Conservation (phyloP, 2,797 vertebrate species). For the Sebastes taczanowskii region DNA sequence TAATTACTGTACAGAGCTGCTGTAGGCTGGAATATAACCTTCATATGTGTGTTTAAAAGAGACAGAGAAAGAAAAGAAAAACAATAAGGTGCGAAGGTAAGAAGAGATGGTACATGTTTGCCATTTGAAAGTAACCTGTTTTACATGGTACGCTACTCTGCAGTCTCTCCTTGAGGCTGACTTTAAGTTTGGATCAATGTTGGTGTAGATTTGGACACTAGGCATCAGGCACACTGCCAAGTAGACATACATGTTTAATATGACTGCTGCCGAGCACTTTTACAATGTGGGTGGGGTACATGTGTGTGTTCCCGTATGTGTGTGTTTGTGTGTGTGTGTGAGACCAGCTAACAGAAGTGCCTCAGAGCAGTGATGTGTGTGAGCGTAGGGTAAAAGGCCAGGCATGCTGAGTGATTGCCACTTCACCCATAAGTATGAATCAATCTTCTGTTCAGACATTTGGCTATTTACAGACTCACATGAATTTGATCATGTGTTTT, state of each 20-base stretch:
- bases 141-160: background rate
- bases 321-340: background rate
- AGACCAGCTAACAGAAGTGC: constrained; percentile 55
- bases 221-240: constrained; percentile 21
- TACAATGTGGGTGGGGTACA: constrained; percentile 50
- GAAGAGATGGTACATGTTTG: background rate
- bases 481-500: constrained; percentile 76
- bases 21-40: background rate
- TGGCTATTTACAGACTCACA: constrained; percentile 65
- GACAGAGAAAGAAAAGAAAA: background rate
- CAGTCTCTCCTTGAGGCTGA: background rate
- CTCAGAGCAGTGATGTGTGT: constrained; percentile 51
- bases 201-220: background rate
- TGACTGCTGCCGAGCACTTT: constrained; percentile 35
- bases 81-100: background rate
- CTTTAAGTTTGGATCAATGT: background rate
- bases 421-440: constrained; percentile 72
- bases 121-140: background rate
- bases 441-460: constrained; percentile 75
- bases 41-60: background rate
- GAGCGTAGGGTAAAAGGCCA: constrained; percentile 53
- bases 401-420: constrained; percentile 66
- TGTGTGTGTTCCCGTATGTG: constrained; percentile 1
- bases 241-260: constrained; percentile 29
- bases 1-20: constrained; percentile 15